These are phyloP conservation scores for Lacanobia oleracea DNA, from an alignment of 2,888 invertebrate genomes.

Conservation along the genomic window DNA sequence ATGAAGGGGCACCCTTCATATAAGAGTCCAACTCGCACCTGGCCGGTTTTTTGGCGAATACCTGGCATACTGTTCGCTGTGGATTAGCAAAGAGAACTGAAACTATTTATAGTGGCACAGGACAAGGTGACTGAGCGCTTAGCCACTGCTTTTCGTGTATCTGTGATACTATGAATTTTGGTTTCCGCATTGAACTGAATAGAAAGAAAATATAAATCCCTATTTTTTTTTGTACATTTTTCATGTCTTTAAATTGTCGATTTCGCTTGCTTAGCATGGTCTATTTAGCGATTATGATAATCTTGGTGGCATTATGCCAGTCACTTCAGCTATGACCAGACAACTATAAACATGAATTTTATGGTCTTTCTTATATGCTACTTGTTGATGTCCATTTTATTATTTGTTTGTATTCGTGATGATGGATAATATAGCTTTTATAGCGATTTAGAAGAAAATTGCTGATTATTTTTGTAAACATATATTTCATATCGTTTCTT, in stretches of 20 bases:
- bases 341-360: neutral
- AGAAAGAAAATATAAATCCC: too few relatives aligned
- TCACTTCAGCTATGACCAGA: too few relatives aligned
- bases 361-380: slow-evolving; percentile 8
- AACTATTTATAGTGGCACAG: too few relatives aligned
- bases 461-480: neutral
- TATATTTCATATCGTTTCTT: neutral
- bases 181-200: neutral
- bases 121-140: neutral
- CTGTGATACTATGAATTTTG: too few relatives aligned
- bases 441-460: neutral
- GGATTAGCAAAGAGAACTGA: too few relatives aligned
- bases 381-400: slow-evolving; percentile 41
- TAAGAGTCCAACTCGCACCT: too few relatives aligned
- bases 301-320: neutral
- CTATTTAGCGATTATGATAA: slow-evolving; percentile 7
- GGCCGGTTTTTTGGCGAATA: too few relatives aligned
- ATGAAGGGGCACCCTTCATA: too few relatives aligned
- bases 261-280: neutral
- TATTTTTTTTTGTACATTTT: too few relatives aligned
- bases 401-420: slow-evolving; percentile 31
- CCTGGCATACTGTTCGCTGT: too few relatives aligned
- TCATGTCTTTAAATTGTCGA: too few relatives aligned
- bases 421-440: neutral
- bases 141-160: neutral